Conservation (phyloP, 2,113 vertebrate genomes). For the Psophia crepitans region DNA sequence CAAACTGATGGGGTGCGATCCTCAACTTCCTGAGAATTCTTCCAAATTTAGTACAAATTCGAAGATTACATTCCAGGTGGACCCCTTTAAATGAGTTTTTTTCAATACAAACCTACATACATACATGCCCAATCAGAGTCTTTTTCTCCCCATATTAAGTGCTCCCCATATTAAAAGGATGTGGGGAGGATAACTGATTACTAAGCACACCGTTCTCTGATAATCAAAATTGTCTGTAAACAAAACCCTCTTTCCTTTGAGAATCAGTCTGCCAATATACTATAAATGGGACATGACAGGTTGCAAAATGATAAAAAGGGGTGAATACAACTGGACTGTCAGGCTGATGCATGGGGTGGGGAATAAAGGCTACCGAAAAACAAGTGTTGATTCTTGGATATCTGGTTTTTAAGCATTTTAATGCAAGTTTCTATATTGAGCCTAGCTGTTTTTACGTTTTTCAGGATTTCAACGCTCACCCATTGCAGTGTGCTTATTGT, state of each 20-base stretch:
- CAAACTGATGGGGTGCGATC: neutral
- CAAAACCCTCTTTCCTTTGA: conserved; percentile 57
- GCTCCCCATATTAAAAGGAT: neutral
- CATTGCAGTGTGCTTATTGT: neutral
- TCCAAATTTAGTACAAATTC: neutral
- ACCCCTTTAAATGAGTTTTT: neutral
- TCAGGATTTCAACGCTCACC: neutral
- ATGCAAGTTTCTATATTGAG: neutral
- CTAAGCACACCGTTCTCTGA: conserved; percentile 5
- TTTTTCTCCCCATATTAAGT: neutral
- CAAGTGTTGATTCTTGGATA: neutral
- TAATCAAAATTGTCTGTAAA: conserved; percentile 59
- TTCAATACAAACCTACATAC: neutral
- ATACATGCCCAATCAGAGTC: neutral
- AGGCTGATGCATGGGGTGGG: conserved; percentile 29
- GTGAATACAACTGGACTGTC: conserved; percentile 38
- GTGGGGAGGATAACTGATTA: conserved; percentile 8
- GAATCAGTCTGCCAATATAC: conserved; percentile 56
- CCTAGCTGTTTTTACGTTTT: neutral
- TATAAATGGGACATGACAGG: conserved; percentile 59
- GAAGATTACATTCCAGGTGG: neutral
- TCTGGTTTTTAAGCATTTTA: neutral
- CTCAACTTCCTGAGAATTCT: neutral
- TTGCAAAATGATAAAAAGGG: conserved; percentile 62
- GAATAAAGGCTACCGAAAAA: conserved; percentile 9